phyloP scores from a whole-genome alignment of 2,888 invertebrate species.

The Drosophila incognita region DNA sequence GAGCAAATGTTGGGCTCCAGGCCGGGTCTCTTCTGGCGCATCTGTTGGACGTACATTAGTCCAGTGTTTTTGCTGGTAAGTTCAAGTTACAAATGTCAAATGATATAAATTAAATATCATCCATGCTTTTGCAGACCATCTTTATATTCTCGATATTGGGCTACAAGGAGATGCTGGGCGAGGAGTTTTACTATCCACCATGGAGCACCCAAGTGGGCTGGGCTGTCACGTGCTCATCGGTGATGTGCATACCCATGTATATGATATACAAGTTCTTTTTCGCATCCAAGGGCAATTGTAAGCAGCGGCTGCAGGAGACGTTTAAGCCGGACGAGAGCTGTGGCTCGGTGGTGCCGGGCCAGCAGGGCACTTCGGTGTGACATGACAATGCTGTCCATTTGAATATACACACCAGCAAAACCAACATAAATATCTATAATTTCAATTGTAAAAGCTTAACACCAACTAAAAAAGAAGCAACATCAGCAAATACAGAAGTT shows the following conservation, averaged over 20 bases:
- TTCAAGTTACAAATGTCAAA: background rate
- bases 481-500: constrained; percentile 30
- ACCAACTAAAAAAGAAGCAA: constrained; percentile 59
- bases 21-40: constrained; percentile 92
- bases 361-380: constrained; percentile 85
- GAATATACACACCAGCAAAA: constrained; percentile 67
- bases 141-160: constrained; percentile 93
- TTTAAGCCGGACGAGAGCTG: constrained; percentile 81
- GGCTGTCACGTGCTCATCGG: constrained; percentile 93
- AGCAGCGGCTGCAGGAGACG: constrained; percentile 70
- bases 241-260: constrained; percentile 93
- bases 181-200: constrained; percentile 90
- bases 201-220: constrained; percentile 94
- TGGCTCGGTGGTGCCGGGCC: constrained; percentile 83
- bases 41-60: constrained; percentile 94
- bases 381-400: constrained; percentile 79
- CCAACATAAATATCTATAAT: constrained; percentile 61
- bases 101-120: background rate
- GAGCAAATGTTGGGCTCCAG: constrained; percentile 92
- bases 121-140: constrained; percentile 87
- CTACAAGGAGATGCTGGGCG: constrained; percentile 92
- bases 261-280: constrained; percentile 90
- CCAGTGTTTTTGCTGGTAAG: constrained; percentile 92
- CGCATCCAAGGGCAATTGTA: constrained; percentile 88
- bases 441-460: constrained; percentile 68